Evolutionary conservation across 2,888 invertebrate genomes (phyloP).

Genomic region (Calameuta filiformis): DNA sequence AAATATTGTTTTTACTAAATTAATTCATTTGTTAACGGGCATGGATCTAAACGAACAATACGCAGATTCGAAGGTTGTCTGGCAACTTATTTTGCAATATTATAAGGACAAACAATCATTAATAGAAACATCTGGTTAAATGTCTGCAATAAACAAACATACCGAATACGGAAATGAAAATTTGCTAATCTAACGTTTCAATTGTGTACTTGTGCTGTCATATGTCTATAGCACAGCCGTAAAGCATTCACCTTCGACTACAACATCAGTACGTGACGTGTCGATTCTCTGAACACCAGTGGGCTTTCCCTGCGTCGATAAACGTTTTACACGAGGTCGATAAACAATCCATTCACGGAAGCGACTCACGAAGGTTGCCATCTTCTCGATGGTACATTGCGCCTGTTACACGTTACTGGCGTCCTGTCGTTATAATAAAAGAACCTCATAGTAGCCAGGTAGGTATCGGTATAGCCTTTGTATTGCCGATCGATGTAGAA

Average conservation of each 20-base stretch:
- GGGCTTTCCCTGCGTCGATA: neutral
- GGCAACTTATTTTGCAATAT: neutral
- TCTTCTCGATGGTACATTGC: neutral
- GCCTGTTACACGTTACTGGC: neutral
- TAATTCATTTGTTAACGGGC: neutral
- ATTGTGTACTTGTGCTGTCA: neutral
- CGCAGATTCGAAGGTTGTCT: neutral
- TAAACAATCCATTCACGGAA: neutral
- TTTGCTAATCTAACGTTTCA: neutral
- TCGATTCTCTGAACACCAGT: neutral
- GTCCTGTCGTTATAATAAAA: neutral
- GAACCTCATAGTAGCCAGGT: neutral
- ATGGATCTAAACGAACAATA: neutral
- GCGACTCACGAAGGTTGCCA: neutral
- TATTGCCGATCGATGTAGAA: neutral
- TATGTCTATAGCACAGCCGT: neutral
- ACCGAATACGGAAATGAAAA: neutral
- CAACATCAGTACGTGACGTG: neutral
- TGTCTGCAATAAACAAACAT: neutral
- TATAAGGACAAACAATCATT: neutral
- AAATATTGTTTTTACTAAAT: neutral
- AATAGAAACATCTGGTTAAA: neutral
- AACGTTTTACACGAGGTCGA: neutral
- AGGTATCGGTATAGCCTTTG: neutral
- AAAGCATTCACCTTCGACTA: neutral